phyloP scores from a whole-genome alignment of 1,140 invertebrate species.

The Ganaspis sp. region DNA sequence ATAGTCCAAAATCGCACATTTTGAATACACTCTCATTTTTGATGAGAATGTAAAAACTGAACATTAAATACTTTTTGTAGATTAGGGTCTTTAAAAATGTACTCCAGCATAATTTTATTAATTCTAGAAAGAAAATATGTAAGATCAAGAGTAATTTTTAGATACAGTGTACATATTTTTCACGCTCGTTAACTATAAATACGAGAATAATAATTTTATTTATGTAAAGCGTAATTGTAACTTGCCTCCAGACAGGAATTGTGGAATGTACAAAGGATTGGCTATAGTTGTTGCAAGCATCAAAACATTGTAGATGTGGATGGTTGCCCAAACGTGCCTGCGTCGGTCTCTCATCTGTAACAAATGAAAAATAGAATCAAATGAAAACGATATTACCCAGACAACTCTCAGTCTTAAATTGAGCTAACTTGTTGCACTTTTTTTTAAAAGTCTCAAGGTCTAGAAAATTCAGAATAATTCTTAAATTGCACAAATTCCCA shows the following conservation, averaged over 20 bases:
- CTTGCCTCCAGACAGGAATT: conserved; percentile 68
- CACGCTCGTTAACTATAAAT: background rate
- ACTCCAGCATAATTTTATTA: too few species aligned
- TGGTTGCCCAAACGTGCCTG: conserved; percentile 52
- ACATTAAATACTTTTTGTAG: too few species aligned
- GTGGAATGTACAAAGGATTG: conserved; percentile 68
- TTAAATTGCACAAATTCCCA: conserved; percentile 32
- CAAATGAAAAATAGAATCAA: conserved; percentile 46
- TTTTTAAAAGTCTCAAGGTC: background rate
- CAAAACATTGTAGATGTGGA: conserved; percentile 61
- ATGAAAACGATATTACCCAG: conserved; percentile 48
- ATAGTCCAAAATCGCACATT: too few species aligned
- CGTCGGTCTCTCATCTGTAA: conserved; percentile 69
- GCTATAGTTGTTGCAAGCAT: conserved; percentile 54
- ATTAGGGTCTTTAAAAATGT: too few species aligned
- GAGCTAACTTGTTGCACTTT: background rate
- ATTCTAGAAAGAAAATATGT: background rate
- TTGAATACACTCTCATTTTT: too few species aligned
- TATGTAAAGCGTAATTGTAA: conserved; percentile 17
- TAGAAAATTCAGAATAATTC: background rate
- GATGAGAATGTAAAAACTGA: too few species aligned
- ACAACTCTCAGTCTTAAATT: background rate
- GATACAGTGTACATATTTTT: background rate
- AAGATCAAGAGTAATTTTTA: background rate
- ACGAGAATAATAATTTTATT: background rate